Base-by-base conservation (phyloP, 1,140 invertebrate genomes). In the Eriocheir sinensis region DNA sequence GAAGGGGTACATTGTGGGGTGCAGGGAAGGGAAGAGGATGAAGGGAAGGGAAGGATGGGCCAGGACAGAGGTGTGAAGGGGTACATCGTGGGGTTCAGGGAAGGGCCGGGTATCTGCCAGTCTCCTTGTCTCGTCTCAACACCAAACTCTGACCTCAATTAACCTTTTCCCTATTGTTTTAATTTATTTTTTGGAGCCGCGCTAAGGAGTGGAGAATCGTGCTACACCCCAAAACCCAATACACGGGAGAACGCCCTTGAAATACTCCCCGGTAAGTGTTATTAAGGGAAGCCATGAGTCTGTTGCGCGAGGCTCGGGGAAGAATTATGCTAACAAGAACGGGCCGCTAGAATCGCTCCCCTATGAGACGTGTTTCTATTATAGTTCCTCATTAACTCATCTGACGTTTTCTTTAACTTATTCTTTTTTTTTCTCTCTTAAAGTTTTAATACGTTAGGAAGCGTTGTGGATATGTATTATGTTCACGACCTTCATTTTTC, bases 111-210 rank as follows among this genome's bases (percentile, higher is more conserved):
- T 34, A 41, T 86, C 83, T 86, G 83, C 30, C 83, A 86, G 40
- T 86, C 83, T 86, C 60, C 60, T 72, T 72, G 60, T 72, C 60
- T 72, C 60, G 60, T 72, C 21, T 72, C 60, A 72, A 72, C 60
- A 72, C 60, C 9, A 21, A n/a, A 34, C 34, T 21, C 88, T 89
- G 88, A 89, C 88, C 88, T 89, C 41, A 89, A 89, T 89, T 89
- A 89, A 89, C 88, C 88, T 44, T 27, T 89, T 89, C 40, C 88
- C 88, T 89, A 89, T 89, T 89, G 88, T 89, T 89, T 89, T 89
- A 89, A 89, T 89, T 89, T 89, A 89, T 89, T 89, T 89, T 89
- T 32, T 12, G 88, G n/a, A 21, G 41, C 40, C 40, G 88, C 88
- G 48, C 48, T n/a, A 15, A 89, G n/a, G n/a, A 30, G 40, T 34